Evolutionary conservation across 1,140 invertebrate species (phyloP).

Genomic region (Globodera rostochiensis): DNA sequence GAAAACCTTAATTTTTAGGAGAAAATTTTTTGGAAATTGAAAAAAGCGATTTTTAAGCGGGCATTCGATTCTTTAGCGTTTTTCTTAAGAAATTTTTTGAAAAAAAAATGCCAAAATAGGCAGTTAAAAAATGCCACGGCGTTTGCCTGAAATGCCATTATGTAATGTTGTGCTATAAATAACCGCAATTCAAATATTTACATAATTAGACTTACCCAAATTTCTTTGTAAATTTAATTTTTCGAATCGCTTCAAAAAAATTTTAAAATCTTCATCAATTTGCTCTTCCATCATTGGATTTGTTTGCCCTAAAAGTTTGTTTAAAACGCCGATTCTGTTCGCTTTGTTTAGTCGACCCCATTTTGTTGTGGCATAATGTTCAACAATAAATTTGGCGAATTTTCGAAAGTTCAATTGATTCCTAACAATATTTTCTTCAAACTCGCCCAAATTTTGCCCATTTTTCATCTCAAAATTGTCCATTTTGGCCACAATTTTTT

Average conservation of each 20-base stretch:
- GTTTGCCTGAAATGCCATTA: too few relatives aligned
- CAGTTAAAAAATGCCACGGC: too few relatives aligned
- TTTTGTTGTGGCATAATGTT: not conserved
- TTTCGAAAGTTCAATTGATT: not conserved
- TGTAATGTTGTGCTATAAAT: too few relatives aligned
- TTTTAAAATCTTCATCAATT: not conserved
- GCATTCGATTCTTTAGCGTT: too few relatives aligned
- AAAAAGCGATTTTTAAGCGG: too few relatives aligned
- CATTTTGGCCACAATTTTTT: not conserved
- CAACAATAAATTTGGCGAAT: not conserved
- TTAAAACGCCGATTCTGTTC: not conserved
- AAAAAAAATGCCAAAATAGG: too few relatives aligned
- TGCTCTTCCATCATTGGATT: not conserved
- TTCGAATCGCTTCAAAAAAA: not conserved
- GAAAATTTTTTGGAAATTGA: too few relatives aligned
- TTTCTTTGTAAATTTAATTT: not conserved
- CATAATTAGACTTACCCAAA: not conserved
- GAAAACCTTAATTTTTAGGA: too few relatives aligned
- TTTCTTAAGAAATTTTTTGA: too few relatives aligned
- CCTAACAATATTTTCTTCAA: not conserved
- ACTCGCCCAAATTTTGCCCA: not conserved
- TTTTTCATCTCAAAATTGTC: not conserved
- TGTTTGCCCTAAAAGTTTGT: not conserved
- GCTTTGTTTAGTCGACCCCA: not conserved
- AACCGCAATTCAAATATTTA: too few relatives aligned